Base-by-base conservation (phyloP, 2,113 vertebrate species). In the Cyprinodon brontotheroides region DNA sequence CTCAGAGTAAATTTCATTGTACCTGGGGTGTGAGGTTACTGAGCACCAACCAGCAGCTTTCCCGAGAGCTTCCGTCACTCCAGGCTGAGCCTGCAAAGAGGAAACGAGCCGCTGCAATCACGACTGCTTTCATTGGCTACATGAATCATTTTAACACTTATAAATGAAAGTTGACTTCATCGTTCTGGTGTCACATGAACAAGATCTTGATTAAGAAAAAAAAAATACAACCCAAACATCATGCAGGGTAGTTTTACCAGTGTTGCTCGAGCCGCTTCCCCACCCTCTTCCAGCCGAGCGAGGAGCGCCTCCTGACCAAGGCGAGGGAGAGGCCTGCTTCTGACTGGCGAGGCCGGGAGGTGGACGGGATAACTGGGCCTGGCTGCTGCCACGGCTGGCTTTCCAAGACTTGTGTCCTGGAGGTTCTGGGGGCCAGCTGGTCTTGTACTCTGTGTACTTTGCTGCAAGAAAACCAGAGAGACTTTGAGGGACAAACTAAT, bases 21-120 rank as follows among this genome's bases (percentile, higher is more conserved):
- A 99, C 98, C 98, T 99, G 98, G 82, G 98, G 98, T 89, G 98
- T 99, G 91, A 99, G 97, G 96, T 99, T 99, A 90, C 97, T 98
- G 93, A 99, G 96, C 95, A 98, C 95, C 94, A 99, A 94, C 98
- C 98, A 99, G 91, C 97, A 98, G 94, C 97, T 99, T 91, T 96
- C 96, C 91, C 96, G 96, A 89, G 96, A 95, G 83, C 95, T 96
- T 89, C 96, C 96, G 72, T 99, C 98, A 90, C 98, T 98, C 98
- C 98, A 99, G 74, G 96, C 87, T 71, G 96, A 96, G 84, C 94
- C 98, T 98, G 84, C 37, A 60, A 17, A 38, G 45, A 65, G 22
- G 71, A 61, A 60, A 29, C 40, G 45, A 57, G 14, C 20, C 62
- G 67, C 60, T 75, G 45, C 13, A 36, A 65, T 3, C 1, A 4